Evolutionary conservation across 2,113 vertebrate species (phyloP).

Genomic region (Myiozetetes cayanensis): DNA sequence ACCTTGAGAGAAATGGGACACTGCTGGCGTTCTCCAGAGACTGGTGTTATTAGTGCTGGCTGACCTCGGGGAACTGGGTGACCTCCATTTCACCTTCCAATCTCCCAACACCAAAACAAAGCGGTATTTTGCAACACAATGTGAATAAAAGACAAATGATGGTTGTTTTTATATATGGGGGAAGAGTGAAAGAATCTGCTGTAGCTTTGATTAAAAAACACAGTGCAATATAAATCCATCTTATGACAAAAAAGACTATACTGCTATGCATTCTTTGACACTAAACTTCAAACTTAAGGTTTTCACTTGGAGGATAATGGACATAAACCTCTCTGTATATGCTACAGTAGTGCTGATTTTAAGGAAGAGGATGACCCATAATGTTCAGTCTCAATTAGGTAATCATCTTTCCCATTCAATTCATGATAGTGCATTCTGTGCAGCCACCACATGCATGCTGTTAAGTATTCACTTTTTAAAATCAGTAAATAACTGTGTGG

Average conservation of each 20-base stretch:
- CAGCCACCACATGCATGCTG: not conserved
- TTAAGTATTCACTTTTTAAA: not conserved
- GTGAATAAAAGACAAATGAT: not conserved
- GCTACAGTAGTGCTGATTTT: not conserved
- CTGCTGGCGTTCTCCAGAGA: not conserved
- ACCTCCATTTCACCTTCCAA: slow-evolving; percentile 49
- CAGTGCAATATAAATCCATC: not conserved
- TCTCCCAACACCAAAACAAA: slow-evolving; percentile 10
- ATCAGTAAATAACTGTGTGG: not conserved
- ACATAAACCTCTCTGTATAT: not conserved
- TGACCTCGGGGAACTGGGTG: not conserved
- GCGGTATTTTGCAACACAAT: not conserved
- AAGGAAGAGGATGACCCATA: not conserved
- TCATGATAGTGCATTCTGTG: not conserved
- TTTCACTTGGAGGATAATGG: not conserved
- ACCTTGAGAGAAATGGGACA: slow-evolving; percentile 38
- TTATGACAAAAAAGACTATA: not conserved
- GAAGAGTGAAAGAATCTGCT: not conserved
- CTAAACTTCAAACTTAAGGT: not conserved
- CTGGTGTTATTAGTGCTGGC: slow-evolving; percentile 38
- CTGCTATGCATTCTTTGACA: not conserved
- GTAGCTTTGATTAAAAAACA: not conserved
- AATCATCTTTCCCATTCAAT: not conserved
- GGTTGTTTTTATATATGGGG: not conserved
- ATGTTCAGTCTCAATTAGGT: not conserved